phyloP scores from a whole-genome alignment of 2,797 vertebrate species.

The Sebastes paucispinis region DNA sequence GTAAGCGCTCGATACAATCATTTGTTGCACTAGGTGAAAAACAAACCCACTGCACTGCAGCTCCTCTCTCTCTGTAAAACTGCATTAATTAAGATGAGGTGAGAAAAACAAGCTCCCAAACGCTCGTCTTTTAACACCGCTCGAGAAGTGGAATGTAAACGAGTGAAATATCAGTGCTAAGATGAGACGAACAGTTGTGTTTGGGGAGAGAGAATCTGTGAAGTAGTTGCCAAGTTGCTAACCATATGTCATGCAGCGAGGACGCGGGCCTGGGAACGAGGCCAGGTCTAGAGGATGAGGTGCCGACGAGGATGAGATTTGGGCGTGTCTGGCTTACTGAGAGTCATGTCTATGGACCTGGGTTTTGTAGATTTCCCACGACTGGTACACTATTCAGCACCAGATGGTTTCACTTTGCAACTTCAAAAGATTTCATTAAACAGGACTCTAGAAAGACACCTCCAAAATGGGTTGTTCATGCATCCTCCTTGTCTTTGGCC shows the following conservation, averaged over 20 bases:
- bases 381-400: background rate
- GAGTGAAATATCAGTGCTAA: constrained; percentile 10
- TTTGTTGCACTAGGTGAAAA: constrained; percentile 6
- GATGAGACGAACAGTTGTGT: constrained; percentile 14
- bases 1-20: background rate
- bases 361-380: constrained; percentile 22
- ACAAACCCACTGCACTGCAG: background rate
- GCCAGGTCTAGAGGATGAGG: constrained; percentile 41
- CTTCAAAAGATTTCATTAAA: constrained; percentile 43
- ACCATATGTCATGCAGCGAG: constrained; percentile 44
- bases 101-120: constrained; percentile 13
- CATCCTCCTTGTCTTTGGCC: constrained; percentile 42
- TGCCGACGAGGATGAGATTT: constrained; percentile 33
- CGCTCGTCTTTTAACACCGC: constrained; percentile 8
- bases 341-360: constrained; percentile 1
- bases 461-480: background rate
- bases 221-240: constrained; percentile 50
- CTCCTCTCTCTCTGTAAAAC: background rate
- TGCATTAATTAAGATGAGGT: constrained; percentile 10
- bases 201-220: constrained; percentile 23
- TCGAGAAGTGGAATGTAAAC: constrained; percentile 42
- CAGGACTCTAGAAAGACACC: constrained; percentile 9
- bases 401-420: constrained; percentile 51
- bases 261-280: constrained; percentile 32
- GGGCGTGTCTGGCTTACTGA: constrained; percentile 34